Conservation (phyloP, 2,113 vertebrate genomes). For the Cnemophilus loriae region DNA sequence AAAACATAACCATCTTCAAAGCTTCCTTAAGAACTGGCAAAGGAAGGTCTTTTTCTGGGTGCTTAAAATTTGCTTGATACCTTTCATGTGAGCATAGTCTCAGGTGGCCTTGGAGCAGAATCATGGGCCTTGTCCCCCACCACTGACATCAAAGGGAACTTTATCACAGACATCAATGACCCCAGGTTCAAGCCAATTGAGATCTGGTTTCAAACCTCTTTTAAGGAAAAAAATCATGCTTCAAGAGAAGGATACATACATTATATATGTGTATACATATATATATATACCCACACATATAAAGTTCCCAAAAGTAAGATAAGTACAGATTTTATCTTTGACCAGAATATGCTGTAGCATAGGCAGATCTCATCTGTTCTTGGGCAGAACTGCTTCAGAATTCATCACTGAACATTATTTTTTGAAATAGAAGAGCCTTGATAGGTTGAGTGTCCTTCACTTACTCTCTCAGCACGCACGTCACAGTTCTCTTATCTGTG, state of each 20-base stretch:
- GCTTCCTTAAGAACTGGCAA: not conserved
- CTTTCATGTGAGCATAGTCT: not conserved
- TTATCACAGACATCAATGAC: not conserved
- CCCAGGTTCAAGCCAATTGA: not conserved
- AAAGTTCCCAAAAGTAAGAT: not conserved
- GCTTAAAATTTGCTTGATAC: not conserved
- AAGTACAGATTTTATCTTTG: not conserved
- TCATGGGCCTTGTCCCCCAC: not conserved
- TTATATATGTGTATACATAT: not conserved
- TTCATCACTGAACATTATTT: not conserved
- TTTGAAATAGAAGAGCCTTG: constrained; percentile 19
- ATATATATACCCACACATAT: not conserved
- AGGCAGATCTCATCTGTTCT: not conserved
- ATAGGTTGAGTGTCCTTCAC: constrained; percentile 9
- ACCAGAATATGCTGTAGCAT: not conserved
- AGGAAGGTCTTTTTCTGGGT: not conserved
- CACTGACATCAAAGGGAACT: not conserved
- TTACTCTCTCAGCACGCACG: not conserved
- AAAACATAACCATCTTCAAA: not conserved
- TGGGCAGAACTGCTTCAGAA: not conserved
- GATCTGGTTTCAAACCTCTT: not conserved
- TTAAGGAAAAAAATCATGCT: not conserved
- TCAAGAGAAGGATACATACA: not conserved
- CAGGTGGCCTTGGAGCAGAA: not conserved
- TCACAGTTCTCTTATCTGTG: constrained; percentile 47